Evolutionary conservation across 2,113 vertebrate species (phyloP).

Genomic region (Seriola rivoliana): DNA sequence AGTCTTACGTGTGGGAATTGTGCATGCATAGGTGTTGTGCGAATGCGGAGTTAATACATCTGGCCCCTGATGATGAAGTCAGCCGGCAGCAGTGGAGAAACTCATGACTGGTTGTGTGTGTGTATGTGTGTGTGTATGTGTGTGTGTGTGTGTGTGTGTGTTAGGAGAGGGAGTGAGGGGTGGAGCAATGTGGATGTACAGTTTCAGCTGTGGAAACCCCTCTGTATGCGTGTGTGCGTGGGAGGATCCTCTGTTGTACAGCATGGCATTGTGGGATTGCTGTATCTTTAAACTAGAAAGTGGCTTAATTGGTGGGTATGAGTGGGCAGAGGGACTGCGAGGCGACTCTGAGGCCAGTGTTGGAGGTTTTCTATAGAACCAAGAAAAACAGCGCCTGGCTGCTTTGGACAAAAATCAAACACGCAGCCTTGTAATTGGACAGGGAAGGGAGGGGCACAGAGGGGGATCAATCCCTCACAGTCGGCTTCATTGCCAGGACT

Average conservation of each 20-base stretch:
- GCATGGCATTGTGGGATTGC: slow-evolving; percentile 48
- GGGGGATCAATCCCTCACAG: slow-evolving; percentile 48
- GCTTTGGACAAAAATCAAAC: slow-evolving; percentile 55
- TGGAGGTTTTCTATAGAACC: slow-evolving; percentile 48
- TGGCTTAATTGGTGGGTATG: slow-evolving; percentile 56
- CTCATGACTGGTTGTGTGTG: slow-evolving; percentile 12
- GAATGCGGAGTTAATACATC: not conserved
- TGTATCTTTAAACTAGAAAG: slow-evolving; percentile 58
- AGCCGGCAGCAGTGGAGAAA: slow-evolving; percentile 20
- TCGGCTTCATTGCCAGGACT: slow-evolving; percentile 48
- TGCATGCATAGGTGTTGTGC: not conserved
- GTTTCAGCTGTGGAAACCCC: slow-evolving; percentile 44
- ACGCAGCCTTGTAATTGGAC: slow-evolving; percentile 57
- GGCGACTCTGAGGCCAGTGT: slow-evolving; percentile 30
- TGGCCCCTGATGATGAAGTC: not conserved
- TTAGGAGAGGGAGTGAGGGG: slow-evolving; percentile 6
- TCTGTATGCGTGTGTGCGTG: slow-evolving; percentile 12
- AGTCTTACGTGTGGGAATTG: not conserved
- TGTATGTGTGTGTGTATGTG: slow-evolving; percentile 7
- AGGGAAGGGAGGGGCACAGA: slow-evolving; percentile 16
- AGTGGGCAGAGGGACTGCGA: slow-evolving; percentile 64
- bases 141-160: not conserved
- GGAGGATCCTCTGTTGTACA: slow-evolving; percentile 38
- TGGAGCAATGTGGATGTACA: not conserved
- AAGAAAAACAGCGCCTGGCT: slow-evolving; percentile 8